phyloP scores from a whole-genome alignment of 30 jellyfish, hydroid and myxozoan genomes.

The Aurelia sp. region DNA sequence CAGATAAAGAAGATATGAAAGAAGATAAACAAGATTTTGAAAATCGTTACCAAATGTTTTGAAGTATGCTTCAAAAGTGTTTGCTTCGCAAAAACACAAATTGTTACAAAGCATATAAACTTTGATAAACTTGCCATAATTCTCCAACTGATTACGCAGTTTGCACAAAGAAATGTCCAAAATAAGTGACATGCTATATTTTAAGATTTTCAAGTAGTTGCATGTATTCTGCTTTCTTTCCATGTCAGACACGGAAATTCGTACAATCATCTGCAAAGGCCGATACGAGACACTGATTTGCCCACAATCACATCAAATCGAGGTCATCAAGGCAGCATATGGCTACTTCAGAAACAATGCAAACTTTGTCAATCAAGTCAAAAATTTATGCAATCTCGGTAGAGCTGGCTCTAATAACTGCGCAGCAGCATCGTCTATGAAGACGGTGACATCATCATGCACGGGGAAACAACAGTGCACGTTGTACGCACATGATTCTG shows the following conservation, averaged over 20 bases:
- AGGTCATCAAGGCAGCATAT: constrained; percentile 36
- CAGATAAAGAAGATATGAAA: no score
- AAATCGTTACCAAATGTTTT: no score
- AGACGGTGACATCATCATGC: constrained; percentile 15
- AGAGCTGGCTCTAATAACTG: background rate
- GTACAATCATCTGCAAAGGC: constrained; percentile 48
- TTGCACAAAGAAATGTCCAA: no score
- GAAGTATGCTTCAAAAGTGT: no score
- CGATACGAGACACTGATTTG: constrained; percentile 60
- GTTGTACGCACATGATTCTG: constrained; percentile 42
- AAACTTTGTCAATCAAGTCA: constrained; percentile 1
- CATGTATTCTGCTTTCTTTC: background rate
- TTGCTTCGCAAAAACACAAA: no score
- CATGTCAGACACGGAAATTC: constrained; percentile 30
- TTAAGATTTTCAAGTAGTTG: no score
- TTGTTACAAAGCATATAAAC: no score
- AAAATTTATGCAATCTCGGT: constrained; percentile 15
- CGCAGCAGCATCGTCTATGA: constrained; percentile 32
- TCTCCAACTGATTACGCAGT: no score
- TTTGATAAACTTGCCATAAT: no score
- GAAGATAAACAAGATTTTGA: no score
- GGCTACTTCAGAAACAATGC: constrained; percentile 11
- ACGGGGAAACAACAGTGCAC: constrained; percentile 37
- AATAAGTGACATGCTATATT: no score
- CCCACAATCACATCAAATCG: constrained; percentile 36